Conservation (phyloP, 1,140 invertebrate species). For the Pectinophora gossypiella region DNA sequence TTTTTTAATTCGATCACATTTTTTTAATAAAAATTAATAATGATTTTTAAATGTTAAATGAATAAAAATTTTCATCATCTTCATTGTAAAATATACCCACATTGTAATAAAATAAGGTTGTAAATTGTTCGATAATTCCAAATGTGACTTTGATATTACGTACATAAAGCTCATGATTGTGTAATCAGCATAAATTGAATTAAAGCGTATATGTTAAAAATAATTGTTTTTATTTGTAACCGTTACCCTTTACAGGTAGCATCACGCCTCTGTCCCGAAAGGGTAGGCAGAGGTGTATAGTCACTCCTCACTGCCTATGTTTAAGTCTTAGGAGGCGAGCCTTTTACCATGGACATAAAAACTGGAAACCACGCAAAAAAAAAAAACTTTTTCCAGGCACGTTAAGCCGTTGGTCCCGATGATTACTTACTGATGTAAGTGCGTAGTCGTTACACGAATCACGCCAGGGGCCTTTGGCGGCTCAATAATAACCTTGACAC, state of each 20-base stretch:
- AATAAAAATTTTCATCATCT: constrained; percentile 14
- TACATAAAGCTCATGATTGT: constrained; percentile 56
- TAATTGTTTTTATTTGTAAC: constrained; percentile 17
- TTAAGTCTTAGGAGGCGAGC: no score
- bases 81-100: constrained; percentile 55
- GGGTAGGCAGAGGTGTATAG: neutral
- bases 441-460: no score
- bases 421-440: no score
- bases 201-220: constrained; percentile 66
- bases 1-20: no score
- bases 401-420: no score
- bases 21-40: neutral
- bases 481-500: no score
- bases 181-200: constrained; percentile 66
- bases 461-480: no score
- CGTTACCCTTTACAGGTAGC: neutral
- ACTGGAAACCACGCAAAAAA: neutral
- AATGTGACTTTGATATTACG: constrained; percentile 69
- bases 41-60: constrained; percentile 8
- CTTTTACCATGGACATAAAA: neutral
- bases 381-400: neutral
- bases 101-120: constrained; percentile 58
- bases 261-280: neutral
- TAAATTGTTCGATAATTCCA: constrained; percentile 66
- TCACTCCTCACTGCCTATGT: no score